Conservation (phyloP, 2,888 invertebrate genomes). For the Limnephilus marmoratus region DNA sequence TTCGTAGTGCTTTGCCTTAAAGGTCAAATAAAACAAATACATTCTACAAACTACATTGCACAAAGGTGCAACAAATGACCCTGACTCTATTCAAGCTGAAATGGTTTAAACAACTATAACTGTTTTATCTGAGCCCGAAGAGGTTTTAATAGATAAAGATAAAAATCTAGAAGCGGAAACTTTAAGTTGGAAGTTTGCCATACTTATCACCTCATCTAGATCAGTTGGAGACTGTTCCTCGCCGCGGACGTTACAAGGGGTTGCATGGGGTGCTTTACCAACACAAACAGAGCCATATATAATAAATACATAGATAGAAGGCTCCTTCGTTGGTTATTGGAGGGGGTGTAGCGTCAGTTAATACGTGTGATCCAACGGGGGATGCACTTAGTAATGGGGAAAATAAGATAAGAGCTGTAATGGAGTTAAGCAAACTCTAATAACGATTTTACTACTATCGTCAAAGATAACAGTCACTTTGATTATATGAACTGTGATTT, state of each 20-base stretch:
- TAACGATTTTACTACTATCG: not conserved
- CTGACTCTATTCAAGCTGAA: not conserved
- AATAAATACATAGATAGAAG: not conserved
- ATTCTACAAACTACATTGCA: not conserved
- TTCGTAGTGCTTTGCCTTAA: too few species aligned
- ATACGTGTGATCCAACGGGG: conserved; percentile 32
- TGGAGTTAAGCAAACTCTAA: conserved; percentile 21
- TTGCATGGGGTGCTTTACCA: not conserved
- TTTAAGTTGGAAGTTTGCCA: not conserved
- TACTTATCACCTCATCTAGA: conserved; percentile 14
- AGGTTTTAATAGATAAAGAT: not conserved
- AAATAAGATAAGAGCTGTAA: conserved; percentile 36
- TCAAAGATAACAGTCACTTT: not conserved
- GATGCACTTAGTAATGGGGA: conserved; percentile 28
- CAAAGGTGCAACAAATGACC: not conserved
- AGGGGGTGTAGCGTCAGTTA: conserved; percentile 25
- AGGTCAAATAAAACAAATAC: not conserved
- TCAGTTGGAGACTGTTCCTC: conserved; percentile 14
- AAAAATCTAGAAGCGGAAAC: not conserved
- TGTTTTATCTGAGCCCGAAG: not conserved
- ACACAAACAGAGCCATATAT: not conserved
- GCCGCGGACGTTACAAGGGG: not conserved
- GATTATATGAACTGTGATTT: not conserved
- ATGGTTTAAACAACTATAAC: not conserved
- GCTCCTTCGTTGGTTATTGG: not conserved